Conservation (phyloP, 2,113 vertebrate genomes). For the Bungarus multicinctus region DNA sequence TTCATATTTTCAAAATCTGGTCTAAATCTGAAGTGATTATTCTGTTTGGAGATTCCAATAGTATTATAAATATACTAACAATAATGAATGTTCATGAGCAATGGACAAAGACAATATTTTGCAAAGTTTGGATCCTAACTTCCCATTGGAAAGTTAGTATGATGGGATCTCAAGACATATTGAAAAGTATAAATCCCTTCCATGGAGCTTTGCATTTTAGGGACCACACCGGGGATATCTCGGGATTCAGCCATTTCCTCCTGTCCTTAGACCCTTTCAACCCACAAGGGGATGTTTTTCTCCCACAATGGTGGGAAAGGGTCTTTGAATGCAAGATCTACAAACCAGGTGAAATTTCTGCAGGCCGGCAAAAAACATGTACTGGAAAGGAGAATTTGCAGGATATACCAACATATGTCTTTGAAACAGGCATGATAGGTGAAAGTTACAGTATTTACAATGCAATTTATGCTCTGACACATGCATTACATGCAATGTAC, state of each 20-base stretch:
- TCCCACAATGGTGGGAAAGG: not conserved
- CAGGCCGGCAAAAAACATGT: not conserved
- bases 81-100: no score
- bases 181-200: no score
- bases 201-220: no score
- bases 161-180: not conserved
- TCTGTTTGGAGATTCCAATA: no score
- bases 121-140: no score
- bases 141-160: no score
- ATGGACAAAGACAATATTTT: no score
- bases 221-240: not conserved
- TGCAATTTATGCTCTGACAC: not conserved
- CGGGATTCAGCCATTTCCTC: not conserved
- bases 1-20: no score
- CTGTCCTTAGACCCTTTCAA: not conserved
- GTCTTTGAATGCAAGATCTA: not conserved
- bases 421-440: not conserved
- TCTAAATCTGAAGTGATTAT: no score
- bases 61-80: no score
- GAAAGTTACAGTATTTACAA: not conserved
- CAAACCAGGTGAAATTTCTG: not conserved
- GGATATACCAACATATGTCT: no score
- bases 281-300: not conserved
- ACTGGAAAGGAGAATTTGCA: not conserved
- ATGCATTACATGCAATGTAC: not conserved